Base-by-base conservation (phyloP, 2,888 invertebrate species). In the Trichopria drosophilae region DNA sequence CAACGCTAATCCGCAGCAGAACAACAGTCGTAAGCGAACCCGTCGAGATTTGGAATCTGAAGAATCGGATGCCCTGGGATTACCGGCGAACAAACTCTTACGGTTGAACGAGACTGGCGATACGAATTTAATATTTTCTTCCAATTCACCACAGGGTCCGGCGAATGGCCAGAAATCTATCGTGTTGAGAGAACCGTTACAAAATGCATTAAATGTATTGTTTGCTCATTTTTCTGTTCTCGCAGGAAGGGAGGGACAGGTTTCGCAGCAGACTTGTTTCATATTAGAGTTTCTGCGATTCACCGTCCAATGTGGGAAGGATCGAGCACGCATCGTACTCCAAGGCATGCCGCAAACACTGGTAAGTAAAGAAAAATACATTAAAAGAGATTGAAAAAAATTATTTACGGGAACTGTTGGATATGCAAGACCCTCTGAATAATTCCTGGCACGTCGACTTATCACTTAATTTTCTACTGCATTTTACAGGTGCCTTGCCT, bases 241-340 rank as follows among this genome's bases (percentile, higher is more conserved):
- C 41, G 86, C 83, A 31, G 82, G 82, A 2, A 80, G 82, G 64
- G 85, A 87, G 47, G 88, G 90, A n/a, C 85, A 87, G 63, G 81
- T 91, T 0, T 88, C 90, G 1, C 89, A 90, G 41, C 89, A 90
- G 69, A 88, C 90, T 1, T 85, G 89, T 69, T 92, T 92, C 68
- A 87, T 90, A 46, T 83, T 88, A 62, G 85, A 90, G 66, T 87
- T 92, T 67, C 78, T 92, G 24, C 82, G 85, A 40, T 80, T 85
- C 55, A 79, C 88, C 35, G 90, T 91, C 1, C 84, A 86, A 61
- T 87, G 87, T 72, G 90, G 90, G 1, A 84, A 84, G 42, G 86
- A 88, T 40, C 80, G 85, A 61, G 82, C 87, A 7, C 81, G 84
- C 47, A 78, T 86, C 6, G 84, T 91, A 6, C 76, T 92, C 39